Base-by-base conservation (phyloP, 1,140 invertebrate species). In the Diplogasteroides magnus region DNA sequence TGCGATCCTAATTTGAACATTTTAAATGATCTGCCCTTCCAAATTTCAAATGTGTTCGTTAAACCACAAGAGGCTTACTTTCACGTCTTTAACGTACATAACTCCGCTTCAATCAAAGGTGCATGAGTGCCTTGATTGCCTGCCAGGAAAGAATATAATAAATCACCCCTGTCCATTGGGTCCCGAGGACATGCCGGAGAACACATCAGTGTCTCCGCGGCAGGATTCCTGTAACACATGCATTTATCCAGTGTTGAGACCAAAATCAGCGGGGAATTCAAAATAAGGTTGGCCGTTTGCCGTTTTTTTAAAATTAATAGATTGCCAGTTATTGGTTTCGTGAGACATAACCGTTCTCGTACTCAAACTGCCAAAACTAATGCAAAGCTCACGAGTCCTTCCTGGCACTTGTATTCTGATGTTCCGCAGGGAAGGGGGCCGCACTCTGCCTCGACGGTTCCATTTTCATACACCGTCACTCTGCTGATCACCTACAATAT, bases 401-500 rank as follows among this genome's bases (percentile, higher is more conserved):
- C 79, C 25, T 67, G 63, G 56, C 80, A 82, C 14, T 55, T 62
- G 23, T 31, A 64, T 31, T 77, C 80, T 55, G 74, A 67, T 14
- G 55, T 23, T 28, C 81, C 81, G 64, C 80, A 82, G 1, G 80
- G 80, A 62, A 82, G 75, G 19, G 78, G 81, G 1, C 80, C 80
- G 58, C 80, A 82, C 65, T 82, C 80, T 1, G 81, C 80, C 65
- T 82, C 80, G 56, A 82, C 78, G 29, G 77, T 79, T 26, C 80
- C 80, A 59, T 82, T 79, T 29, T 82, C 80, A 61, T 77, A 82
- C 23, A 82, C 79, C 1, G 81, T 81, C 31, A 82, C 32, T 62
- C 81, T 76, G 72, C 81, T 82, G 32, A 80, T 75, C 14, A 81
- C 79, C 79, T 79, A n/a, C n/a, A n/a, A n/a, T n/a, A n/a, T n/a